Percentiles rank a stretch among this genome's conserved stretches.
Evolutionary conservation across 2,113 vertebrate species (phyloP).

Genomic region (Onychorhynchus coronatus): DNA sequence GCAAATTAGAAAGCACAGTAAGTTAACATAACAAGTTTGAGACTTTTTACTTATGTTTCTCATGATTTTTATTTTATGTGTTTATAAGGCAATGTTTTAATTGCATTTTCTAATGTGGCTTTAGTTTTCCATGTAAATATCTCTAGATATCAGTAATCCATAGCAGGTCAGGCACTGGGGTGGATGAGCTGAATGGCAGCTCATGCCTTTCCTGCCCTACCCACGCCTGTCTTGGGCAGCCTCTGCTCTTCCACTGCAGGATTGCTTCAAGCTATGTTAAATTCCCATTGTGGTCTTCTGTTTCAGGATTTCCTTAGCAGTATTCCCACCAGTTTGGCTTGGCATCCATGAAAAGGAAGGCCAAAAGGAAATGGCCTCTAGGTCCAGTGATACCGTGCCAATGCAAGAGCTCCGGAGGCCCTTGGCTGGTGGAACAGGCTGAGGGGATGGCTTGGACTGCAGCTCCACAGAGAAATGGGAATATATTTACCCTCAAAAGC

Average conservation of each 20-base stretch:
- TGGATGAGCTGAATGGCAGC: not conserved
- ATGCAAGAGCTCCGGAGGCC: not conserved
- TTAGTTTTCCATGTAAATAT: not conserved
- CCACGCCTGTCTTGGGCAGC: not conserved
- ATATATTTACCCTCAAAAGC: constrained; percentile 50
- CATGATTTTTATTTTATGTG: not conserved
- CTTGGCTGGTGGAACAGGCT: not conserved
- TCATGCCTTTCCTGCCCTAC: not conserved
- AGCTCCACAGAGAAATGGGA: not conserved
- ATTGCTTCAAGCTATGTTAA: not conserved
- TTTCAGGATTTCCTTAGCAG: not conserved
- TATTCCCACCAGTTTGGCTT: not conserved
- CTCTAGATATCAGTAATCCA: not conserved
- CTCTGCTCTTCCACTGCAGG: not conserved
- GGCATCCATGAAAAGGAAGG: not conserved
- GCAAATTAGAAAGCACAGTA: not conserved
- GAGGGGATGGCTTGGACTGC: not conserved
- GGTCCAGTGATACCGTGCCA: not conserved
- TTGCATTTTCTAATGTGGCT: not conserved
- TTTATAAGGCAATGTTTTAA: not conserved
- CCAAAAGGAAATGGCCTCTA: not conserved
- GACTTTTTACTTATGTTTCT: not conserved
- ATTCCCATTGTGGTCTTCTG: not conserved
- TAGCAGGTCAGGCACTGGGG: not conserved
- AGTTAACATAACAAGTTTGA: not conserved